Evolutionary conservation across 2,113 vertebrate species (phyloP).

Genomic region (Oncorhynchus nerka): DNA sequence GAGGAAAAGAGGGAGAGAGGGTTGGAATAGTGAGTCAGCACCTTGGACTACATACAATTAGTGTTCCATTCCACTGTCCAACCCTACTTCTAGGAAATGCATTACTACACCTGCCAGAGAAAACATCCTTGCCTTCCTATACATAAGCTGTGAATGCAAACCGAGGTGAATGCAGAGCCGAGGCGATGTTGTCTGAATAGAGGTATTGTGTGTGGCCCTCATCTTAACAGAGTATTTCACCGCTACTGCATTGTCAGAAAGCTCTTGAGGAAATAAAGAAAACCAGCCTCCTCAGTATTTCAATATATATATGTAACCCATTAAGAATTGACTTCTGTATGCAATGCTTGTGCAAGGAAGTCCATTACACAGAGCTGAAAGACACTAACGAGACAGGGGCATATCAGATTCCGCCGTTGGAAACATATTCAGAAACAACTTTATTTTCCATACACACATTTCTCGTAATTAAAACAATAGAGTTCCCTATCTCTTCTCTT

Average conservation of each 20-base stretch:
- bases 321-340: no score
- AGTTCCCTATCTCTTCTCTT: not conserved
- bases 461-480: no score
- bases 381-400: no score
- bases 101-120: not conserved
- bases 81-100: not conserved
- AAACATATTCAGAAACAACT: no score
- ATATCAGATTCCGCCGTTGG: no score
- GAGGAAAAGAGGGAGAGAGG: not conserved
- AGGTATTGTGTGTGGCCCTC: not conserved
- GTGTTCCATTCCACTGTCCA: not conserved
- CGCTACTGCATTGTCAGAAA: not conserved
- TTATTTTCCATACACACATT: no score
- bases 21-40: constrained; percentile 6
- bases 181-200: not conserved
- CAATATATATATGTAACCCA: no score
- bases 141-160: not conserved
- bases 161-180: not conserved
- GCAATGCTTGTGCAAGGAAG: no score
- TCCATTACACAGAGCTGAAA: no score
- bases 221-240: not conserved
- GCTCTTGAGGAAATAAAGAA: not conserved
- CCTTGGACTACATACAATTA: not conserved
- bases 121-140: not conserved
- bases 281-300: not conserved